Evolutionary conservation across 1,140 invertebrate genomes (phyloP).

Genomic region (Solen grandis): DNA sequence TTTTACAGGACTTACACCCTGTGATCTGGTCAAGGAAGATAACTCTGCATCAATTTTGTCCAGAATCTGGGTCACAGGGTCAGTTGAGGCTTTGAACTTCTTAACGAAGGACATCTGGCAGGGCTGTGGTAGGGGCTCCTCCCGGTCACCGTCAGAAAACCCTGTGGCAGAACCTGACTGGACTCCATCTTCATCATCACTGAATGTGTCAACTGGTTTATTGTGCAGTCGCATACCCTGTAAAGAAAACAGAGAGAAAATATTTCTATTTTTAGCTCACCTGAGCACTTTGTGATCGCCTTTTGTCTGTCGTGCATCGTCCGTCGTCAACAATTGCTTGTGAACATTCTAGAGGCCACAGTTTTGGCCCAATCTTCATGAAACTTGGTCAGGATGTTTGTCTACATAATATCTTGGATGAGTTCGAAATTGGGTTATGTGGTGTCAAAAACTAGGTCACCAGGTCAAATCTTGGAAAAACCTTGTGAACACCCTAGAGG

Average conservation of each 20-base stretch:
- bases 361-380: too few species aligned
- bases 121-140: conserved; percentile 1
- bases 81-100: background rate
- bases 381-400: too few species aligned
- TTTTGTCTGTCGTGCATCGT: too few species aligned
- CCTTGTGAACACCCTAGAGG: too few species aligned
- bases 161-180: conserved; percentile 52
- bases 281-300: too few species aligned
- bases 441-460: too few species aligned
- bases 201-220: background rate
- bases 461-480: too few species aligned
- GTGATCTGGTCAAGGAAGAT: conserved; percentile 41
- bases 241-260: background rate
- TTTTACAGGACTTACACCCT: conserved; percentile 46
- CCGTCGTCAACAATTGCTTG: too few species aligned
- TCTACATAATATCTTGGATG: too few species aligned
- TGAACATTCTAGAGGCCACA: too few species aligned
- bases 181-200: conserved; percentile 42
- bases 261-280: too few species aligned
- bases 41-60: conserved; percentile 56
- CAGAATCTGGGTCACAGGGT: conserved; percentile 52
- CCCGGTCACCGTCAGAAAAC: conserved; percentile 41
- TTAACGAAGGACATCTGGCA: background rate
- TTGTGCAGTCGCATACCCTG: background rate
- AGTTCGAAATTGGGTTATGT: too few species aligned